A percentile compares a stretch with the other conserved stretches of the same genome.
phyloP scores from a whole-genome alignment of 2,113 vertebrate genomes.

The Rhinopithecus roxellana region DNA sequence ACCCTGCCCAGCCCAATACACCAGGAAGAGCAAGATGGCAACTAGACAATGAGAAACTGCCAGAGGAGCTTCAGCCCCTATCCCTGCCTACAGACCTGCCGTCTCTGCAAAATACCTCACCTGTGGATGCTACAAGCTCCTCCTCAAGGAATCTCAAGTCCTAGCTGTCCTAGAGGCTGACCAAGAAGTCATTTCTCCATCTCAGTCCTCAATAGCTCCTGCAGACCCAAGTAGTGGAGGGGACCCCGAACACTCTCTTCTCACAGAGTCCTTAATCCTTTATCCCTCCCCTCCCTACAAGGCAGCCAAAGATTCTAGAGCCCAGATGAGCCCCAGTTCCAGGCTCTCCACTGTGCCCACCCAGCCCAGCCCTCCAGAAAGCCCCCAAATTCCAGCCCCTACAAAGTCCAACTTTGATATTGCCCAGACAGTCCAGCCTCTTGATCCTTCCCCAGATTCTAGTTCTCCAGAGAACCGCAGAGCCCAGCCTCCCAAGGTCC shows the following conservation, averaged over 20 bases:
- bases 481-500: not conserved
- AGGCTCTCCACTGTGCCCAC: not conserved
- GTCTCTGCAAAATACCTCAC: not conserved
- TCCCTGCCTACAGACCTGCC: not conserved
- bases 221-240: not conserved
- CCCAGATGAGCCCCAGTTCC: not conserved
- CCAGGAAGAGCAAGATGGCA: conserved; percentile 23
- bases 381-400: not conserved
- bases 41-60: not conserved
- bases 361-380: not conserved
- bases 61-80: not conserved
- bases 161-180: not conserved
- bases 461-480: not conserved
- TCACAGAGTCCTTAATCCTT: not conserved
- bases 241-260: not conserved
- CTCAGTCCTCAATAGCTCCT: not conserved
- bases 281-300: not conserved
- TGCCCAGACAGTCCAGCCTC: not conserved
- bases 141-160: not conserved
- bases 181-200: not conserved
- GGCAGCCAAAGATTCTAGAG: not conserved
- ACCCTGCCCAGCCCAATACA: conserved; percentile 27
- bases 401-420: not conserved
- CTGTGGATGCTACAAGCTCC: not conserved
- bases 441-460: not conserved